Evolutionary conservation across 2,113 vertebrate genomes (phyloP).

Genomic region (Donacobius atricapilla): DNA sequence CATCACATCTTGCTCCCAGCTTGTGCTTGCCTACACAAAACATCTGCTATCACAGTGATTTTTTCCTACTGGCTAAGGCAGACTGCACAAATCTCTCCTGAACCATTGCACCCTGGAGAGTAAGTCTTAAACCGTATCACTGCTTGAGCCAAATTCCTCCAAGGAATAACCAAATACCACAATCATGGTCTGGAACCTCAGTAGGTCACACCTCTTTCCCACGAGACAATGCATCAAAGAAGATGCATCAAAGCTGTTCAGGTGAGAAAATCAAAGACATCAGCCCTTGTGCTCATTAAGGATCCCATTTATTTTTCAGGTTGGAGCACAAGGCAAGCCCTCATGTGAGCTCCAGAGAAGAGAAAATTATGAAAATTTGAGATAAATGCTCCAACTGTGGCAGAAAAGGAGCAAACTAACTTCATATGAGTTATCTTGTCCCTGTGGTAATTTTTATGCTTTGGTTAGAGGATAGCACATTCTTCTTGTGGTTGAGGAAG

Average conservation of each 20-base stretch:
- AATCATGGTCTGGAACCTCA: neutral
- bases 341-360: neutral
- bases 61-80: neutral
- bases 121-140: rapidly evolving
- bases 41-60: neutral
- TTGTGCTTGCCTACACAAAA: neutral
- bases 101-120: neutral
- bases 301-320: neutral
- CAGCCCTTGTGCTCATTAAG: neutral
- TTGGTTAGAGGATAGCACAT: neutral
- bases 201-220: neutral
- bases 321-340: rapidly evolving
- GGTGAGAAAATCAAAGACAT: neutral
- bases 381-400: neutral
- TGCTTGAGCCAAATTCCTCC: neutral
- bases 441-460: neutral
- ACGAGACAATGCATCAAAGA: neutral
- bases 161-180: neutral
- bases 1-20: neutral
- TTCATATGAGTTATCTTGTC: neutral
- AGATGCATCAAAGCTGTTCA: neutral
- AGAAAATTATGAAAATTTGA: neutral
- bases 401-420: neutral
- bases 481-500: neutral
- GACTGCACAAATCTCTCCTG: neutral